phyloP scores from a whole-genome alignment of 2,888 invertebrate species.

The Eupithecia pulchellata region DNA sequence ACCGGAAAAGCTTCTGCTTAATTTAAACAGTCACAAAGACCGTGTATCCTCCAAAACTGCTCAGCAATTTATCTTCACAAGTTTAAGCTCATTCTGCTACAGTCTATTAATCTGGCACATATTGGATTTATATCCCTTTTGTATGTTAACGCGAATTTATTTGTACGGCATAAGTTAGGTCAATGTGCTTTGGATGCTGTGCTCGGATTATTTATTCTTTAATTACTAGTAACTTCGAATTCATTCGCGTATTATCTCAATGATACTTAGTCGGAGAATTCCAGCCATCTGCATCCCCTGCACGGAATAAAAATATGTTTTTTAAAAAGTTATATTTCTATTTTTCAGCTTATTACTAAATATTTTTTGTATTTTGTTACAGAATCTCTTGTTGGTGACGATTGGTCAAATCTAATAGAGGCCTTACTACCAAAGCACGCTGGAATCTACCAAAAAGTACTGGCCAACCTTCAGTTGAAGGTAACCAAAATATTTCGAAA shows the following conservation, averaged over 20 bases:
- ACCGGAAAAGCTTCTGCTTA: neutral
- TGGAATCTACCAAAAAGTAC: constrained; percentile 76
- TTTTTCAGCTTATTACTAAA: neutral
- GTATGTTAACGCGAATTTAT: neutral
- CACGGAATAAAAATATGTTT: no score
- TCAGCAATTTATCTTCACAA: constrained; percentile 1
- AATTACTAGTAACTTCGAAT: neutral
- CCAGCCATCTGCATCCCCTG: no score
- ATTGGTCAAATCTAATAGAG: constrained; percentile 86
- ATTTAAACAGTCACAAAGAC: constrained; percentile 5
- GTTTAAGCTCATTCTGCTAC: constrained; percentile 21
- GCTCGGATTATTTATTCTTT: neutral
- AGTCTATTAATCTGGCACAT: constrained; percentile 11
- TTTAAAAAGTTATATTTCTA: no score
- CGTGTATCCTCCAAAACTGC: constrained; percentile 4
- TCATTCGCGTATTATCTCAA: neutral
- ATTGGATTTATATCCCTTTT: constrained; percentile 3
- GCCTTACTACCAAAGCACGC: constrained; percentile 83
- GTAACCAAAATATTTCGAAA: constrained; percentile 49
- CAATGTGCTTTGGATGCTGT: neutral
- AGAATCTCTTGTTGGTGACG: constrained; percentile 85
- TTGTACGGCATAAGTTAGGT: neutral
- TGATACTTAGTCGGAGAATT: no score
- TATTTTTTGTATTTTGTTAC: constrained; percentile 50
- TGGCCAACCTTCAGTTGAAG: constrained; percentile 78